Evolutionary conservation across 1,140 invertebrate genomes (phyloP), one percentile per base, ranked within the genome.

Genomic region (Cylas formicarius): DNA sequence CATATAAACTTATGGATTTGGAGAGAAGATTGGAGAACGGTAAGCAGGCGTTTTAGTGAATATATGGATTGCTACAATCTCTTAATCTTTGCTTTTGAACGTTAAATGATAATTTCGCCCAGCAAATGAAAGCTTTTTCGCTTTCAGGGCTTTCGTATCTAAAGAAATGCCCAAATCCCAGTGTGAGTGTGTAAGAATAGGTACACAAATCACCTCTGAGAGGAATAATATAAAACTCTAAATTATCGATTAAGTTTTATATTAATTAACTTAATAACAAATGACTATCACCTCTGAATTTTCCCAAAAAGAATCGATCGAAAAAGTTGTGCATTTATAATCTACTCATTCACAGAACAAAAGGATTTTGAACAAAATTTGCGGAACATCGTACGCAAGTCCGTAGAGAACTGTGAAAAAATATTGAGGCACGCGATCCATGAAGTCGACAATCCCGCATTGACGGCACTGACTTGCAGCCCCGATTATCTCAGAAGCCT

Each of bases 391-490:
- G 39, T 62, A 16, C 18, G 14, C 11, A 52, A 55, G 40, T 52
- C 52, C 0, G 69, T 84, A 28, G 66, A 68, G 13, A 76, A 79
- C 59, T 70, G 73, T 7, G 74, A 77, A 61, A 58, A 62, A 23
- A 76, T 83, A 45, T 60, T 85, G 22, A 68, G 74, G 55, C 67
- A 75, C 53, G 72, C 81, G 1, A 67, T 82, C 41, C 71, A 76
- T 32, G 74, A 81, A 53, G 69, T 81, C 50, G 81, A 83, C 52
- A 82, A 82, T 68, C 81, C 81, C 2, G 74, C 79, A 3, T 72
- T 82, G 50, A 75, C 78, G 2, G 74, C 76, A 21, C 63, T 83
- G 17, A 80, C 76, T 23, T 84, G 82, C 57, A 78, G 79, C 21
- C 76, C 82, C 39, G 78, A 82, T 62, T 82, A 80, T 61, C 65